Base-by-base conservation (phyloP, 2,113 vertebrate species). In the Channa argus region DNA sequence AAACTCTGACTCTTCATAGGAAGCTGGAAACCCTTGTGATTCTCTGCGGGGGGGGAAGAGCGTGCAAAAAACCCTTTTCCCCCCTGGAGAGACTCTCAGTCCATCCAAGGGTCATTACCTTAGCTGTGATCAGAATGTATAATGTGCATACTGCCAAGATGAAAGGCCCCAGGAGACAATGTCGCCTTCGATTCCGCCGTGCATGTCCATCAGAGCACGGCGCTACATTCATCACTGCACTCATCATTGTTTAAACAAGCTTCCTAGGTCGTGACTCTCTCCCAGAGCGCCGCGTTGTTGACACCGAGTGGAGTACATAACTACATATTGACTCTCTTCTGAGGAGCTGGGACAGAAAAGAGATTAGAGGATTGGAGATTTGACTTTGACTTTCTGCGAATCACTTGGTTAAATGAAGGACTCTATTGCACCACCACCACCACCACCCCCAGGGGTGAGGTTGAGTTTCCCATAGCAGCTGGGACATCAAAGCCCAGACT, bases 91-190 rank as follows among this genome's bases (percentile, higher is more conserved):
- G 69, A 47, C 4, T 76, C 68, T 80, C 52, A 66, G 84, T 82
- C 86, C 76, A 84, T 86, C 68, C 39, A 15, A 78, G 72, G 87
- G 89, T 93, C 88, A 86, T 90, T 90, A 90, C 79, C 58, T 24
- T 38, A 47, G 70, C 71, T 51, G 74, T 86, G 89, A 87, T 82
- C 77, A 60, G 83, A 90, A 93, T 92, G 74, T 69, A 52, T 84
- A 89, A 89, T 60, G 61, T 7, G 3, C 4, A 8, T 2, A 3
- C n/a, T 54, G 79, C 73, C 41, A 8, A 77, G 87, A 92, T 84
- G 61, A 83, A 88, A 82, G 78, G 53, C 65, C 89, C 37, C 65
- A 1, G 50, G 78, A 86, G 87, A 86, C 60, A 33, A 75, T 33
- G 33, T 50, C 24, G 49, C 53, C 59, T 69, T 74, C 52, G 36